phyloP scores from a whole-genome alignment of 2,888 invertebrate species.

The Galerucella pusilla region DNA sequence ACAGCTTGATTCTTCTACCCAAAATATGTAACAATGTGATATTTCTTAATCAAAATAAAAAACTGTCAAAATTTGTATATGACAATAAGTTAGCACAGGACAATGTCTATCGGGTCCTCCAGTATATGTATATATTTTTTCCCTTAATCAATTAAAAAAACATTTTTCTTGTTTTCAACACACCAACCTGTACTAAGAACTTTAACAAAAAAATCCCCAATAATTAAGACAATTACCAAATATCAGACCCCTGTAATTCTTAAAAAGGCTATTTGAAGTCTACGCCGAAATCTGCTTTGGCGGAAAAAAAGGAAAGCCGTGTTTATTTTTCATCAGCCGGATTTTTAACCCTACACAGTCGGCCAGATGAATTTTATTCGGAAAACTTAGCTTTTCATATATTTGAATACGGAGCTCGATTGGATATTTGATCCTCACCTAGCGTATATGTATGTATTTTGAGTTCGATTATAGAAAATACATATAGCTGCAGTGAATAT shows the following conservation, averaged over 20 bases:
- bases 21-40: too few species aligned
- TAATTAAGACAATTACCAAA: conserved; percentile 60
- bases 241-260: conserved; percentile 52
- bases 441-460: conserved; percentile 61
- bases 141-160: too few species aligned
- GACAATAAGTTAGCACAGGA: too few species aligned
- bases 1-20: too few species aligned
- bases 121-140: too few species aligned
- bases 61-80: too few species aligned
- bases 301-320: conserved; percentile 58
- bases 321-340: conserved; percentile 65
- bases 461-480: conserved; percentile 64
- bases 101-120: too few species aligned
- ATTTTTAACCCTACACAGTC: conserved; percentile 61
- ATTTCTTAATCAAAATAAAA: too few species aligned
- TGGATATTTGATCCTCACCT: conserved; percentile 62
- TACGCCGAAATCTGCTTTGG: conserved; percentile 57
- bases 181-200: not conserved
- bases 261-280: conserved; percentile 58
- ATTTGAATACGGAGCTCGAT: conserved; percentile 38
- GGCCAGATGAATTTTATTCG: conserved; percentile 48
- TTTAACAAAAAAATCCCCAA: conserved; percentile 40
- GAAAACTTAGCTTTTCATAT: conserved; percentile 24
- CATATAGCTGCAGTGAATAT: conserved; percentile 50
- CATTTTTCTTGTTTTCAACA: not conserved